These are phyloP conservation scores for Columba guinea DNA, from an alignment of 2,797 vertebrate species.

Conservation along the genomic window DNA sequence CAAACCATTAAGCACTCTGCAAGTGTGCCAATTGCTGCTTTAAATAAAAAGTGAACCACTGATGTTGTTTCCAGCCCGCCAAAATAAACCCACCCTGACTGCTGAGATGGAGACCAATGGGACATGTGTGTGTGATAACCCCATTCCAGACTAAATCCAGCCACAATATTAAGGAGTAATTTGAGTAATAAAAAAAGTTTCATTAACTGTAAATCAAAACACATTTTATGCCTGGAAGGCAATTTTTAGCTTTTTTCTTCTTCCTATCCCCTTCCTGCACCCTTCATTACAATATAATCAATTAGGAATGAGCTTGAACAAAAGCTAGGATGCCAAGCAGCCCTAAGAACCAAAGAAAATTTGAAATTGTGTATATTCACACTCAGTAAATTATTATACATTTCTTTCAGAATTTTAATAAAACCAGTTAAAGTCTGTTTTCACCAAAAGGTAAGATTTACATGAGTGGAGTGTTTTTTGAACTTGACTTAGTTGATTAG, in stretches of 20 bases:
- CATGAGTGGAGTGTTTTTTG: accelerated
- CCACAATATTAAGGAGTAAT: conserved; percentile 24
- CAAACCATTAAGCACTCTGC: conserved; percentile 10
- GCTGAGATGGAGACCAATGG: not conserved
- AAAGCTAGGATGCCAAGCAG: not conserved
- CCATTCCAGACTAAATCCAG: conserved; percentile 19
- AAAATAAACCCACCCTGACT: conserved; percentile 43
- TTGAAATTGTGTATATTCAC: not conserved
- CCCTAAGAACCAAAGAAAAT: not conserved
- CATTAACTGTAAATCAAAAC: conserved; percentile 49
- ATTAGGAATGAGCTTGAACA: conserved; percentile 21
- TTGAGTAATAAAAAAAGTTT: conserved; percentile 48
- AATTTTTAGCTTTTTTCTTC: conserved; percentile 33
- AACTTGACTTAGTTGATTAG: not conserved
- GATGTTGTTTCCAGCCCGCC: conserved; percentile 6
- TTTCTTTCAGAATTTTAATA: not conserved
- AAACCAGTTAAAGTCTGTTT: not conserved
- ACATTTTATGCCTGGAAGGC: conserved; percentile 37
- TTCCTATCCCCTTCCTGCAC: not conserved
- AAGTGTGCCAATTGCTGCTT: conserved; percentile 28
- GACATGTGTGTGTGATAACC: conserved; percentile 36
- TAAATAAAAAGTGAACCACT: conserved; percentile 48
- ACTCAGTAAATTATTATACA: not conserved
- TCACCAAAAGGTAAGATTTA: not conserved
- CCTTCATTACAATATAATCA: conserved; percentile 15